Evolutionary conservation across 1,140 invertebrate species (phyloP).

Genomic region (Dysdera silvatica): DNA sequence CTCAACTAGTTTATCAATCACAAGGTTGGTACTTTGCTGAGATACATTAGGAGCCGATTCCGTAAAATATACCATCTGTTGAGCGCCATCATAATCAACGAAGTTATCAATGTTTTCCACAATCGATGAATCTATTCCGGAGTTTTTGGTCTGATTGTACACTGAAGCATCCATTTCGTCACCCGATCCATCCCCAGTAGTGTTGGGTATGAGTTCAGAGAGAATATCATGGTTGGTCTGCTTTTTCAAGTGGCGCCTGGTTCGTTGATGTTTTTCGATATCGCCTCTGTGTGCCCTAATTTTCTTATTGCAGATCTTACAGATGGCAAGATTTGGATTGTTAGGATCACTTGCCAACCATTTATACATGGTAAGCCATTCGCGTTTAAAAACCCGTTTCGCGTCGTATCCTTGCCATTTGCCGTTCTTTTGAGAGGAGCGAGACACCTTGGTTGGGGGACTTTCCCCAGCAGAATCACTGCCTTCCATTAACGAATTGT

Average conservation of each 20-base stretch:
- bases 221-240: slow-evolving; percentile 24
- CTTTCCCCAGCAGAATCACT: too few species aligned
- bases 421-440: slow-evolving; percentile 23
- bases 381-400: slow-evolving; percentile 23
- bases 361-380: too few species aligned
- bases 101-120: too few species aligned
- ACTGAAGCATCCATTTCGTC: too few species aligned
- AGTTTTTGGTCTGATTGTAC: too few species aligned
- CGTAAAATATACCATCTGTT: slow-evolving; percentile 25
- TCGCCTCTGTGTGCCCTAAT: slow-evolving; percentile 28
- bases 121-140: too few species aligned
- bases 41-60: slow-evolving; percentile 23
- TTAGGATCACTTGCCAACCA: slow-evolving; percentile 25
- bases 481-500: too few species aligned
- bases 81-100: slow-evolving; percentile 21
- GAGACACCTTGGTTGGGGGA: slow-evolving; percentile 15
- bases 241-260: slow-evolving; percentile 25
- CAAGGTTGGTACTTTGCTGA: slow-evolving; percentile 22
- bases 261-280: slow-evolving; percentile 28
- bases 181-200: too few species aligned
- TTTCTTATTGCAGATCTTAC: slow-evolving; percentile 27
- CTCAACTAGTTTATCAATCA: slow-evolving; percentile 25
- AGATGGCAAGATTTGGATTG: slow-evolving; percentile 28
- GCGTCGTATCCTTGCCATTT: slow-evolving; percentile 27
- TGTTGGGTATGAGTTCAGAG: slow-evolving; percentile 23